Conservation (phyloP, 2,888 invertebrate species). For the Hanleya hanleyi region DNA sequence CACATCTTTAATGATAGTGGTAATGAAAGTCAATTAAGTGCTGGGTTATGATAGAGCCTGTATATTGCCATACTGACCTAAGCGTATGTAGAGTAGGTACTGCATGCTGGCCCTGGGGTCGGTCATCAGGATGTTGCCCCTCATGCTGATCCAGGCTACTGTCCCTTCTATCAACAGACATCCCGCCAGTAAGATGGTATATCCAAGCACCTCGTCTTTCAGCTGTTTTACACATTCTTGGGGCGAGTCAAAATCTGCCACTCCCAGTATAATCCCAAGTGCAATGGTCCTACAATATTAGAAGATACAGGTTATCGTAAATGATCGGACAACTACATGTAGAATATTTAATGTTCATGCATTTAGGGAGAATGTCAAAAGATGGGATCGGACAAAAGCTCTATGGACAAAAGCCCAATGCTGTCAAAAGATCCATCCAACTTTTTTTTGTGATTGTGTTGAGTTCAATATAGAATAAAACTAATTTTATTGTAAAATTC, state of each 20-base stretch:
- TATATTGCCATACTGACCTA: constrained; percentile 77
- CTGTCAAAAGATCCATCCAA: too few relatives aligned
- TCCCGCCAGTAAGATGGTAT: constrained; percentile 78
- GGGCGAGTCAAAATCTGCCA: constrained; percentile 76
- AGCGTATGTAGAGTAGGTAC: constrained; percentile 84
- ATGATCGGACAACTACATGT: too few relatives aligned
- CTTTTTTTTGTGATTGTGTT: too few relatives aligned
- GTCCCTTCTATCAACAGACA: constrained; percentile 79
- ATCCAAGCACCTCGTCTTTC: constrained; percentile 78
- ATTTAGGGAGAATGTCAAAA: too few relatives aligned
- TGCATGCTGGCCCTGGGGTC: constrained; percentile 83
- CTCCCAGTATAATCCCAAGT: constrained; percentile 77
- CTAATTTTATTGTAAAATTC: too few relatives aligned
- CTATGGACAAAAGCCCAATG: too few relatives aligned
- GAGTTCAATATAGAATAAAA: too few relatives aligned
- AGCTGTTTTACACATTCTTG: constrained; percentile 71
- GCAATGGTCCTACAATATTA: constrained; percentile 80
- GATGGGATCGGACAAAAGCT: too few relatives aligned
- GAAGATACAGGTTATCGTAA: too few relatives aligned
- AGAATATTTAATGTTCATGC: too few relatives aligned
- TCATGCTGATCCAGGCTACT: constrained; percentile 84
- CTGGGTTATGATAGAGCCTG: not conserved
- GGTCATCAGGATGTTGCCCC: constrained; percentile 87
- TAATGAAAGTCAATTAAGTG: too few relatives aligned
- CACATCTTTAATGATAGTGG: too few relatives aligned